Percentiles rank a stretch among this genome's conserved stretches.
Conservation (phyloP, 2,888 invertebrate species). For the Lumbricus terrestris region DNA sequence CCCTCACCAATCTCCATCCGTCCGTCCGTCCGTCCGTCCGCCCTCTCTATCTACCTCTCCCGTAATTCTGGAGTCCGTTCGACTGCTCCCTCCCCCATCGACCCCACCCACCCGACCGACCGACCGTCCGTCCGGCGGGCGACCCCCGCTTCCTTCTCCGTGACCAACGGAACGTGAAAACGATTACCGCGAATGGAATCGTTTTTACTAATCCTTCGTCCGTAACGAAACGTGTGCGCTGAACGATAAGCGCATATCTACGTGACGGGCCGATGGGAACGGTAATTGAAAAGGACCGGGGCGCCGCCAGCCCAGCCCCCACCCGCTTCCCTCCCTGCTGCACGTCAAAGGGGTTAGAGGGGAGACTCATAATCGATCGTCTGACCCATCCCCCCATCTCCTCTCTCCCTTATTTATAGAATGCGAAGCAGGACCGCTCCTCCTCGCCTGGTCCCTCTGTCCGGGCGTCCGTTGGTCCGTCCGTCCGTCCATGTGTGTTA, state of each 20-base stretch:
- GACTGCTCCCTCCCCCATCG: neutral
- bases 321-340: too few relatives aligned
- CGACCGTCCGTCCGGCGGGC: neutral
- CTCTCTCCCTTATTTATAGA: neutral
- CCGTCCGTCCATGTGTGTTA: neutral
- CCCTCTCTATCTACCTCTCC: neutral
- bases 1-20: neutral
- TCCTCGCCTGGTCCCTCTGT: neutral
- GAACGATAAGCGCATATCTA: conserved; percentile 8
- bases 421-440: neutral
- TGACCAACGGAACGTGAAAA: conserved; percentile 6
- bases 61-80: neutral
- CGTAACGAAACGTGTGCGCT: conserved; percentile 10
- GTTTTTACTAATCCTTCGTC: conserved; percentile 7
- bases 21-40: neutral
- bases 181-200: conserved; percentile 4
- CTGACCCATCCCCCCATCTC: neutral
- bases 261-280: conserved; percentile 11
- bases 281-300: conserved; percentile 15
- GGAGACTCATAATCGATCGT: conserved; percentile 5
- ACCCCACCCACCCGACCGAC: neutral
- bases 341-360: conserved; percentile 19
- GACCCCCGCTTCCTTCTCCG: neutral
- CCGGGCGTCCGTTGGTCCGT: neutral
- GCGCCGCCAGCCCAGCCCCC: neutral